These are phyloP conservation scores for Bergia sp. DNA, from an alignment of 92 coral and sea anemone species.

Conservation along the genomic window DNA sequence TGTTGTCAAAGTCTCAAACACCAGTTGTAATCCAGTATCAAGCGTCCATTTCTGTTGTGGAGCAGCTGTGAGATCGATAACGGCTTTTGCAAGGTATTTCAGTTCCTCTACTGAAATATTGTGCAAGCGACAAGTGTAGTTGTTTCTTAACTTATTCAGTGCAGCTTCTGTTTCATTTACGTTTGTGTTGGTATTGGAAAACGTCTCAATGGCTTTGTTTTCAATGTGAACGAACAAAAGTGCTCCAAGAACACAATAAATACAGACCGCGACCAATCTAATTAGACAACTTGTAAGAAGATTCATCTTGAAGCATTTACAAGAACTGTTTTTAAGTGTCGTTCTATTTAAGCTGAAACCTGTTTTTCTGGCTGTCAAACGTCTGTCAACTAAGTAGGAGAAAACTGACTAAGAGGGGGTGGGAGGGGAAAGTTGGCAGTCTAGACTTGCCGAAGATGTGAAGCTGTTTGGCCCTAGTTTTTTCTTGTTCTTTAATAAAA, in stretches of 20 bases:
- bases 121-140: background rate
- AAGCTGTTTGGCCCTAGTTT: background rate
- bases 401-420: background rate
- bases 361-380: no score
- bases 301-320: background rate
- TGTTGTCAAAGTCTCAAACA: constrained; percentile 24
- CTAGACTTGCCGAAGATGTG: no score
- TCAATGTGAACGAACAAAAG: constrained; percentile 18
- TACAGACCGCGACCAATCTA: background rate
- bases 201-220: background rate
- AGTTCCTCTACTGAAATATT: constrained; percentile 24
- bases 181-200: background rate
- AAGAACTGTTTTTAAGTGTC: background rate
- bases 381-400: background rate
- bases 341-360: background rate
- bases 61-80: background rate
- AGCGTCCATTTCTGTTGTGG: constrained; percentile 6
- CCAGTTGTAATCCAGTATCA: background rate
- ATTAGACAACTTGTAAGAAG: background rate
- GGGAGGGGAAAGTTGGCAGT: background rate
- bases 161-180: constrained; percentile 6
- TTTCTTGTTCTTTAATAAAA: no score
- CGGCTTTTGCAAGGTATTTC: background rate
- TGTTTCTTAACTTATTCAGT: constrained; percentile 4
- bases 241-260: constrained; percentile 6